Conservation (phyloP, 2,888 invertebrate genomes). For the Lasioglossum calceatum region DNA sequence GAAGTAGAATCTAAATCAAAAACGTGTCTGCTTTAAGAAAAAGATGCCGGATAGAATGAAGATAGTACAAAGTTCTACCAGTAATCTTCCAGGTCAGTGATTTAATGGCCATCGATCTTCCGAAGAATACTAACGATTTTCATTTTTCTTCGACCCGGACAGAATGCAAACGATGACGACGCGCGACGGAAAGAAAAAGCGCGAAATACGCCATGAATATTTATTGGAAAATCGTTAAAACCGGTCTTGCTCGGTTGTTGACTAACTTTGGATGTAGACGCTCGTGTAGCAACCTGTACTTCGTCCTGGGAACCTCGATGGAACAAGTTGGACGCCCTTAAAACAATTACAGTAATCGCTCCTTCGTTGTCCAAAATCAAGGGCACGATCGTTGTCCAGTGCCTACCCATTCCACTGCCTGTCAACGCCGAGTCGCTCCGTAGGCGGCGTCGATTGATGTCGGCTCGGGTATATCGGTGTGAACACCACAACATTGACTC, state of each 20-base stretch:
- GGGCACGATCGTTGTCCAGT: too few species aligned
- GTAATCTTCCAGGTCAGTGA: slow-evolving; percentile 51
- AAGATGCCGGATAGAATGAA: slow-evolving; percentile 35
- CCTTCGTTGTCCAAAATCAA: too few species aligned
- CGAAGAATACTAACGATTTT: slow-evolving; percentile 37
- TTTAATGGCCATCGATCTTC: slow-evolving; percentile 51
- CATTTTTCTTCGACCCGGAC: slow-evolving; percentile 6
- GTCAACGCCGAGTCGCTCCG: too few species aligned
- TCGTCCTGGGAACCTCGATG: background rate
- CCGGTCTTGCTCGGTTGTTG: background rate
- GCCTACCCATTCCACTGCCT: too few species aligned
- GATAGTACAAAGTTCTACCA: slow-evolving; percentile 29
- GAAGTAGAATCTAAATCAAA: slow-evolving; percentile 46
- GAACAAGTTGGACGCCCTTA: background rate
- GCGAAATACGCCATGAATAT: slow-evolving; percentile 7
- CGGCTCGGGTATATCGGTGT: too few species aligned
- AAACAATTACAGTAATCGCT: too few species aligned
- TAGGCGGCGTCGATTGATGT: too few species aligned
- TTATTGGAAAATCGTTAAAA: slow-evolving; percentile 9
- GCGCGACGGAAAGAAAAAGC: background rate
- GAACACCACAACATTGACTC: too few species aligned
- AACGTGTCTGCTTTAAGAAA: slow-evolving; percentile 21
- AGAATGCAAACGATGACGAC: background rate
- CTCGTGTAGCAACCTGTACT: background rate
- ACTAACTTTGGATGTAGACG: background rate